Percentiles rank a stretch among this genome's conserved stretches.
Conservation (phyloP, 2,113 vertebrate species). For the Tragelaphus strepsiceros region DNA sequence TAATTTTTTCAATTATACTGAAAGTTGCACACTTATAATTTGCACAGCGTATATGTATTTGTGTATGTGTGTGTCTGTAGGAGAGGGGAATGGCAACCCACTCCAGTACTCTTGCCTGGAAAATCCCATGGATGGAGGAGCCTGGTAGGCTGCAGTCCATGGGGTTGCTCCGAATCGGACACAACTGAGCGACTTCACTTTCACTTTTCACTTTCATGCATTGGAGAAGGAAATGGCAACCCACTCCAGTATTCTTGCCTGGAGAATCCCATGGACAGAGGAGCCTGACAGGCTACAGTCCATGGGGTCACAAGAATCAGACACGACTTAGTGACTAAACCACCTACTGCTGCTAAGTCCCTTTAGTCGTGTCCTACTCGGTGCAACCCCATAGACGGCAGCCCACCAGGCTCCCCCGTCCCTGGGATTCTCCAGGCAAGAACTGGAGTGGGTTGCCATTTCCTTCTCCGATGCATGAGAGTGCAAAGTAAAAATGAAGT, state of each 20-base stretch:
- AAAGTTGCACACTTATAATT: neutral
- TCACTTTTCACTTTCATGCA: neutral
- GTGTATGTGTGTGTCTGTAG: neutral
- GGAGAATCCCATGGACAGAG: neutral
- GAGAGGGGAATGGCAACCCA: neutral
- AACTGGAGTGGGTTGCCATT: no score
- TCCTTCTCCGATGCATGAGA: no score
- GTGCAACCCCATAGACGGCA: no score
- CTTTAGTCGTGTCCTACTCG: no score
- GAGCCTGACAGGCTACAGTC: neutral
- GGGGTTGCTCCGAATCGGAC: neutral
- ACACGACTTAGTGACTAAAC: neutral
- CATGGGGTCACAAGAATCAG: neutral
- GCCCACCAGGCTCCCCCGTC: no score
- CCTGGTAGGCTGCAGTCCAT: neutral
- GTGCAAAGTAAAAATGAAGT: no score
- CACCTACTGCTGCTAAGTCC: neutral
- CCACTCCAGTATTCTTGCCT: neutral
- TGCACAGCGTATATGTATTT: neutral
- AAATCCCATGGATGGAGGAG: neutral
- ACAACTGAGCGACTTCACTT: accelerated
- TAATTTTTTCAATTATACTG: neutral
- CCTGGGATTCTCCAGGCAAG: no score
- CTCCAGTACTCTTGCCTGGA: neutral
- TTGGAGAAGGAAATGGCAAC: neutral